These are phyloP conservation scores for Drosophila colorata DNA, from an alignment of 2,888 invertebrate species.

Conservation along the genomic window DNA sequence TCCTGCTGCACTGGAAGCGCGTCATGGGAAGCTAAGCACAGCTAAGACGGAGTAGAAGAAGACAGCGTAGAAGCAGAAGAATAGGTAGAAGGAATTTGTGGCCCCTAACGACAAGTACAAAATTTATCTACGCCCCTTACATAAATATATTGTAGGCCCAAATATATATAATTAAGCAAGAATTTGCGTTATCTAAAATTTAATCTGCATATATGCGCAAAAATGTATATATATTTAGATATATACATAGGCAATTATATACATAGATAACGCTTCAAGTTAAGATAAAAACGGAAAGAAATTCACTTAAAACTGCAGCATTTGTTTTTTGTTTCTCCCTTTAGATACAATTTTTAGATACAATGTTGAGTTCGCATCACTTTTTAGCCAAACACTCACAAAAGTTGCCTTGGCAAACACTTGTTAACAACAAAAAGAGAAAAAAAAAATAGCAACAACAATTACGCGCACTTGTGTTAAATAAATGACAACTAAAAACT, in stretches of 20 bases:
- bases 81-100: conserved; percentile 9
- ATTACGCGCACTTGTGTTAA: conserved; percentile 47
- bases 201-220: conserved; percentile 46
- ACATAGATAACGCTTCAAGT: conserved; percentile 32
- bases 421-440: conserved; percentile 22
- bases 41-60: conserved; percentile 14
- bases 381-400: conserved; percentile 19
- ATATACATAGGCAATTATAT: conserved; percentile 2
- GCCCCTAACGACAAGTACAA: conserved; percentile 1
- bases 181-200: conserved; percentile 53
- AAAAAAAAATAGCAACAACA: neutral
- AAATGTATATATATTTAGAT: conserved; percentile 3
- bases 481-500: conserved; percentile 38
- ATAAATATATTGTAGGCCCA: conserved; percentile 4
- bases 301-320: conserved; percentile 5
- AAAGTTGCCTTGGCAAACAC: conserved; percentile 30
- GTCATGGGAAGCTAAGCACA: conserved; percentile 60
- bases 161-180: conserved; percentile 25
- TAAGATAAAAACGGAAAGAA: conserved; percentile 20
- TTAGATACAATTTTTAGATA: conserved; percentile 6
- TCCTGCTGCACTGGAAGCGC: conserved; percentile 48
- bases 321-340: neutral
- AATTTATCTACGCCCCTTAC: conserved; percentile 12
- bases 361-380: conserved; percentile 13
- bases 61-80: neutral